A percentile compares a stretch with the other conserved stretches of the same genome.
phyloP scores from a whole-genome alignment of 2,888 invertebrate species.

The Sphaerophoria rueppellii region DNA sequence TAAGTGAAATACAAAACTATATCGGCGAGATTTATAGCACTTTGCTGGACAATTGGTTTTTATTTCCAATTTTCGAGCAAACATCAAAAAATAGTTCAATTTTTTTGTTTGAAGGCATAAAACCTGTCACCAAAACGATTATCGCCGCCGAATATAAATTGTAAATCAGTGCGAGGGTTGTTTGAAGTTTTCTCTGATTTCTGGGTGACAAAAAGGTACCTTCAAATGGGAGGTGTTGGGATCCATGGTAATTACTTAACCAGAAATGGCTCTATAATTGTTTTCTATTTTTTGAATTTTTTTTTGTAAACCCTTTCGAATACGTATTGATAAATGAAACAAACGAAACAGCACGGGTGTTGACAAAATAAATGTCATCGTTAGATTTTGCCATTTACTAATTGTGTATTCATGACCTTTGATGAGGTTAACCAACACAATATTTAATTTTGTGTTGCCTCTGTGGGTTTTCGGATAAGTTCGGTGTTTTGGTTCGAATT shows the following conservation, averaged over 20 bases:
- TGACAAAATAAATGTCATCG: slow-evolving; percentile 66
- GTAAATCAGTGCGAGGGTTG: slow-evolving; percentile 20
- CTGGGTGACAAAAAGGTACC: not conserved
- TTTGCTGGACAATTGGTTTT: slow-evolving; percentile 39
- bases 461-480: not conserved
- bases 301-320: slow-evolving; percentile 22
- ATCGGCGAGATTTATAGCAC: slow-evolving; percentile 60
- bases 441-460: slow-evolving; percentile 18
- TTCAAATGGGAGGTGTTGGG: not conserved
- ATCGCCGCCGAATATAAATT: slow-evolving; percentile 30
- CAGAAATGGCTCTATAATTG: slow-evolving; percentile 62
- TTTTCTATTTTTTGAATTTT: slow-evolving; percentile 16
- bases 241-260: slow-evolving; percentile 56
- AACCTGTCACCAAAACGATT: slow-evolving; percentile 36
- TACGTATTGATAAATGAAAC: not conserved
- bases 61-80: slow-evolving; percentile 32
- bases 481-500: not conserved
- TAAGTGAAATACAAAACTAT: slow-evolving; percentile 39
- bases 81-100: slow-evolving; percentile 40
- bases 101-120: slow-evolving; percentile 50
- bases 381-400: slow-evolving; percentile 59
- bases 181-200: slow-evolving; percentile 28
- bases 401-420: slow-evolving; percentile 67
- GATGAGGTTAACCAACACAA: slow-evolving; percentile 61
- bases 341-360: slow-evolving; percentile 34